Evolutionary conservation across 2,113 vertebrate species (phyloP).

Genomic region (Mixornis gularis): DNA sequence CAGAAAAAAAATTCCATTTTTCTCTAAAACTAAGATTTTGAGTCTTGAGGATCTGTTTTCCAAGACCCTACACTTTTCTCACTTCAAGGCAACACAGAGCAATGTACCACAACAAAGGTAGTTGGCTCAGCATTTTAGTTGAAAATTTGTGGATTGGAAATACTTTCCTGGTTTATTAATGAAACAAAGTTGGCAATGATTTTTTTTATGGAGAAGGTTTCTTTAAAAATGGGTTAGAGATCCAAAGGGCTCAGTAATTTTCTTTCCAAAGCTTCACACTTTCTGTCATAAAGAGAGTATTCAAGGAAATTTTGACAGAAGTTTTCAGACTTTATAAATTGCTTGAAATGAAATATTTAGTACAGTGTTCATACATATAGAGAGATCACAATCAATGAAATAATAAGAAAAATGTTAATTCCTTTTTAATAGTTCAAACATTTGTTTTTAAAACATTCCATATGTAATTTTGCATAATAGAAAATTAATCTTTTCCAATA

Average conservation of each 20-base stretch:
- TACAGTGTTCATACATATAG: not conserved
- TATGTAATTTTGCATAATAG: not conserved
- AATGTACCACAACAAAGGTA: not conserved
- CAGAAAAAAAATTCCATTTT: not conserved
- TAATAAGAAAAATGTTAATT: not conserved
- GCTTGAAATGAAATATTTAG: not conserved
- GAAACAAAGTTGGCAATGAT: not conserved
- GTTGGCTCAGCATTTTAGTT: not conserved
- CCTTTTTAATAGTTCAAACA: not conserved
- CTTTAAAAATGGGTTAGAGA: not conserved
- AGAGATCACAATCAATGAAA: not conserved
- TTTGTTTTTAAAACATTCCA: not conserved
- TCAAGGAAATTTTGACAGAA: not conserved
- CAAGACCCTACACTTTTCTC: not conserved
- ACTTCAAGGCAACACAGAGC: not conserved
- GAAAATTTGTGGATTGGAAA: not conserved
- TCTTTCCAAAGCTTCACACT: not conserved
- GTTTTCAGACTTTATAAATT: not conserved
- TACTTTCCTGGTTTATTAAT: not conserved
- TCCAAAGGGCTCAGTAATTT: not conserved
- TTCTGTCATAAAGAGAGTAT: not conserved
- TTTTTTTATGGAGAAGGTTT: not conserved
- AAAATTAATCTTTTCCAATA: not conserved
- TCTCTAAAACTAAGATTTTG: not conserved
- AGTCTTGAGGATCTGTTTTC: not conserved